Conservation (phyloP, 1,140 invertebrate genomes). For the Anastrepha obliqua region DNA sequence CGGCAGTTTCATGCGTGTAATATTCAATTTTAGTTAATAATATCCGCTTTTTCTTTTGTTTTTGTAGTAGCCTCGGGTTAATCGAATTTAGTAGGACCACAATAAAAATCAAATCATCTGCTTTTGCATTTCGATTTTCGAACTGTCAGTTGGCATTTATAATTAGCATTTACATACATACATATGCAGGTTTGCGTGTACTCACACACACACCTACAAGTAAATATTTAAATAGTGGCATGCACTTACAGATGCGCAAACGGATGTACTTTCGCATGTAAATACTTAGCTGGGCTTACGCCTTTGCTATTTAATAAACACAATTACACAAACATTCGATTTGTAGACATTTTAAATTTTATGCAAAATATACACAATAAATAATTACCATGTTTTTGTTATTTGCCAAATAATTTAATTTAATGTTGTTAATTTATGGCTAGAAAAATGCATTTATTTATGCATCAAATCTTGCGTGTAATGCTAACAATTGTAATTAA, state of each 20-base stretch:
- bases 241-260: neutral
- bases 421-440: constrained; percentile 26
- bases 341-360: constrained; percentile 23
- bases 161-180: neutral
- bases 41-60: neutral
- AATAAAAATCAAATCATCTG: constrained; percentile 39
- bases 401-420: neutral
- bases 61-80: neutral
- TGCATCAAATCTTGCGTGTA: constrained; percentile 18
- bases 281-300: neutral
- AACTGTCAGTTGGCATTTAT: constrained; percentile 10
- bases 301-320: constrained; percentile 7
- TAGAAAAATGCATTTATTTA: constrained; percentile 17
- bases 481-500: neutral
- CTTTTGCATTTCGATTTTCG: constrained; percentile 33
- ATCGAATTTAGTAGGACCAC: constrained; percentile 18
- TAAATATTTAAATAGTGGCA: neutral
- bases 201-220: no score
- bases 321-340: neutral
- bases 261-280: neutral
- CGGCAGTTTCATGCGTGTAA: neutral
- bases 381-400: constrained; percentile 33
- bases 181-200: neutral
- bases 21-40: constrained; percentile 40
- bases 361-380: neutral